Evolutionary conservation across 2,888 invertebrate genomes (phyloP), one percentile per base, ranked within the genome.

Genomic region (Harpalus rubripes): DNA sequence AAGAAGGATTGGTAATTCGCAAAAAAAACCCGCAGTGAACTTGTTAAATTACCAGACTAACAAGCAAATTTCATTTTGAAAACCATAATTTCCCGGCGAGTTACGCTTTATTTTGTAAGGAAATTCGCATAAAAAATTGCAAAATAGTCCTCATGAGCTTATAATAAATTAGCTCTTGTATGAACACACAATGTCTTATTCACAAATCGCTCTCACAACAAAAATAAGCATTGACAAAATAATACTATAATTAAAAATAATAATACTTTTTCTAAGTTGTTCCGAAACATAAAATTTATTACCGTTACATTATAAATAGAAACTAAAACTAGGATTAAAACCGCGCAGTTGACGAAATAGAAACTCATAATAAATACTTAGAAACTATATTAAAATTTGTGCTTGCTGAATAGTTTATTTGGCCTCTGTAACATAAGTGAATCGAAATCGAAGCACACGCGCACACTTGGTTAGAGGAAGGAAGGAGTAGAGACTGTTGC

Each of bases 121-220:
- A 68, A 68, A 63, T 63, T 68, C 68, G 68, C 68, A 63, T 63
- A 63, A 63, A 74, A 74, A 74, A 12, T 74, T 74, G 72, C 72
- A 74, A 68, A 68, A 68, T 41, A 68, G 68, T 68, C 15, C 22
- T 74, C 12, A 74, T 74, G 72, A 74, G 72, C 44, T 68, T 26
- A 32, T 68, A 32, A n/a, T 68, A 41, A 41, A 68, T 68, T 68
- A 41, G 41, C 63, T 15, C 68, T 32, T 32, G 68, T 68, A 68
- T 68, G 39, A 68, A 68, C 68, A 68, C 68, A 68, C 72, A 72
- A 39, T 65, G 32, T 74, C 41, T 74, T 74, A 74, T 74, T 18
- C 1, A 44, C 16, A 74, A 74, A 74, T 44, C 72, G 44, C 72
- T 74, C 41, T 74, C 72, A 74, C 41, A 74, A 74, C 41, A 68